Evolutionary conservation across 1,140 invertebrate species (phyloP), one percentile per base, ranked within the genome.

Genomic region (Eubasilissa regina): DNA sequence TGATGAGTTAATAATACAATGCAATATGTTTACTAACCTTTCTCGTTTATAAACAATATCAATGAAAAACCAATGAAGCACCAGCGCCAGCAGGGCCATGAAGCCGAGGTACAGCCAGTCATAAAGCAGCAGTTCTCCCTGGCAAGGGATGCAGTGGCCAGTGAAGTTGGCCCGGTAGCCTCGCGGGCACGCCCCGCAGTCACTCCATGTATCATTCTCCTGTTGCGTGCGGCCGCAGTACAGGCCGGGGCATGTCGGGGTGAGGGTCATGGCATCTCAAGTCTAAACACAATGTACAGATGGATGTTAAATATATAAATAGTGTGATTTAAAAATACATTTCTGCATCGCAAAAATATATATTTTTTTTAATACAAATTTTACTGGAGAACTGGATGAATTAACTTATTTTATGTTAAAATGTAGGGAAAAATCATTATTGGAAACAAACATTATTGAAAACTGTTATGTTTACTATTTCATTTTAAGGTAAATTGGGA

Each of bases 91-190:
- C 8, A 98, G 85, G 0, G 93, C 95, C 95, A 98, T 98, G 84
- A 98, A 99, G 1, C 96, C 95, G 13, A 99, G 89, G 87, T 98
- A 99, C 0, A 98, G 90, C 94, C 96, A 97, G 85, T 98, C 97
- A 85, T 99, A 98, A n/a, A 97, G 91, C 44, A 91, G 89, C 0
- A 96, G 94, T 15, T 89, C 88, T 75, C 95, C 93, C 3, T 92
- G 89, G 85, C 97, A 99, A 7, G 91, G 92, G 25, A 92, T 87
- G 87, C 97, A 99, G 7, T 88, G 87, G 76, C 86, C 87, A 86
- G 81, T 87, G 90, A 13, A 89, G 84, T 94, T 94, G 78, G 92
- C 89, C 70, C 93, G 87, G 79, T 89, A 97, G 0, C 97, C 97
- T 79, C 96, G 87, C 0, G 96, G 95, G 87, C 97, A 98, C 0